Percentiles rank a stretch among this genome's conserved stretches.
Evolutionary conservation across 2,888 invertebrate genomes (phyloP).

Genomic region (Nephrotoma guestfalica): DNA sequence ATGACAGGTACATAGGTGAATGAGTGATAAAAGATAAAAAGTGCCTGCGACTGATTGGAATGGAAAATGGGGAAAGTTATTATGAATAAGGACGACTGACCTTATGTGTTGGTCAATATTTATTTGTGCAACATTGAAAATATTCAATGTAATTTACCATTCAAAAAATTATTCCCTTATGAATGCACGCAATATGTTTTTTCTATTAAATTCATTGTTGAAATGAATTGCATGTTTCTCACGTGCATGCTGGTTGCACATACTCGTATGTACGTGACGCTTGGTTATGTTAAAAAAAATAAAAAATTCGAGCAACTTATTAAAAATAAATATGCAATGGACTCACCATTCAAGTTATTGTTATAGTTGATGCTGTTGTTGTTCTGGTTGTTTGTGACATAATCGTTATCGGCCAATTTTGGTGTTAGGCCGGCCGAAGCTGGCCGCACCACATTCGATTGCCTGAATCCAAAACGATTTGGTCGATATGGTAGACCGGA

Average conservation of each 20-base stretch:
- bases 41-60: too few species aligned
- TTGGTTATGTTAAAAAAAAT: background rate
- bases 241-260: background rate
- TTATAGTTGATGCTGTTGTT: conserved; percentile 28
- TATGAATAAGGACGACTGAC: too few species aligned
- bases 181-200: background rate
- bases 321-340: background rate
- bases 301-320: background rate
- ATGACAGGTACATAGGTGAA: too few species aligned
- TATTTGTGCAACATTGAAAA: too few species aligned
- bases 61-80: too few species aligned
- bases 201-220: background rate
- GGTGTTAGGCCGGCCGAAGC: conserved; percentile 46
- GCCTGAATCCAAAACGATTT: conserved; percentile 66
- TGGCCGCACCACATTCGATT: conserved; percentile 32
- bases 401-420: conserved; percentile 45
- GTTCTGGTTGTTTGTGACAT: conserved; percentile 36
- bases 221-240: background rate
- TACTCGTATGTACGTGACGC: background rate
- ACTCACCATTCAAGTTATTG: conserved; percentile 37
- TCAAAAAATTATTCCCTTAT: too few species aligned
- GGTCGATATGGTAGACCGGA: conserved; percentile 44
- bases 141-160: too few species aligned
- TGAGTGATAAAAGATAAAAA: too few species aligned
- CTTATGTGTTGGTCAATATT: too few species aligned